Evolutionary conservation across 1,140 invertebrate species (phyloP).

Genomic region (Micrasema longulum): DNA sequence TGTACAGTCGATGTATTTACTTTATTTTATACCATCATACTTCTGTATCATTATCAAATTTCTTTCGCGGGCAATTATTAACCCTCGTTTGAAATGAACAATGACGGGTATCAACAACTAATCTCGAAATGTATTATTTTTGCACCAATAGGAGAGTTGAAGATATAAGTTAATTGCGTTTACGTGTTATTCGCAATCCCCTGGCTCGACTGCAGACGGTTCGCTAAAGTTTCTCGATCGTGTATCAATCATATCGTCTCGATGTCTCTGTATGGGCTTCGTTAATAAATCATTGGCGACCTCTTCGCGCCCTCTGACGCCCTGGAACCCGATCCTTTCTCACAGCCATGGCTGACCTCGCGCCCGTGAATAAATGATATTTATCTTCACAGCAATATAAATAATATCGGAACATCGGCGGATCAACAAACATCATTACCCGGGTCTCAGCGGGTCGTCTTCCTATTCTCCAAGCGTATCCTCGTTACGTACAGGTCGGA

Average conservation of each 20-base stretch:
- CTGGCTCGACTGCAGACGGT: constrained; percentile 31
- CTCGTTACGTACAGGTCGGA: constrained; percentile 23
- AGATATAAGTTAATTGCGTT: constrained; percentile 35
- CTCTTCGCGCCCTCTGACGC: constrained; percentile 39
- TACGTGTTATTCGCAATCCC: constrained; percentile 35
- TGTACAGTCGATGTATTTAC: too few species aligned
- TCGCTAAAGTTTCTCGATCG: constrained; percentile 29
- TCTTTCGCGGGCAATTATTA: too few species aligned
- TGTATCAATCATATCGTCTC: constrained; percentile 42
- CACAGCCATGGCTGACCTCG: constrained; percentile 52
- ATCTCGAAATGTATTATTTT: too few species aligned
- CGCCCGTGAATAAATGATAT: constrained; percentile 52
- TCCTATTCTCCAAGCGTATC: constrained; percentile 41
- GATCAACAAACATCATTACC: constrained; percentile 54
- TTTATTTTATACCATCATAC: too few species aligned
- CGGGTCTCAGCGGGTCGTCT: constrained; percentile 50
- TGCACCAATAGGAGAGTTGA: constrained; percentile 2
- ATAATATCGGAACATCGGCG: constrained; percentile 53
- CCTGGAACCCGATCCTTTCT: constrained; percentile 46
- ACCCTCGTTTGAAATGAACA: too few species aligned
- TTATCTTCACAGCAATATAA: constrained; percentile 49
- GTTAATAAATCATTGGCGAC: constrained; percentile 44
- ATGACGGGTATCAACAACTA: too few species aligned
- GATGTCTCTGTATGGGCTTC: constrained; percentile 36
- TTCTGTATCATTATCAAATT: too few species aligned